Evolutionary conservation across 2,113 vertebrate genomes (phyloP), one percentile per base, ranked within the genome.

Genomic region (Malurus elegans): DNA sequence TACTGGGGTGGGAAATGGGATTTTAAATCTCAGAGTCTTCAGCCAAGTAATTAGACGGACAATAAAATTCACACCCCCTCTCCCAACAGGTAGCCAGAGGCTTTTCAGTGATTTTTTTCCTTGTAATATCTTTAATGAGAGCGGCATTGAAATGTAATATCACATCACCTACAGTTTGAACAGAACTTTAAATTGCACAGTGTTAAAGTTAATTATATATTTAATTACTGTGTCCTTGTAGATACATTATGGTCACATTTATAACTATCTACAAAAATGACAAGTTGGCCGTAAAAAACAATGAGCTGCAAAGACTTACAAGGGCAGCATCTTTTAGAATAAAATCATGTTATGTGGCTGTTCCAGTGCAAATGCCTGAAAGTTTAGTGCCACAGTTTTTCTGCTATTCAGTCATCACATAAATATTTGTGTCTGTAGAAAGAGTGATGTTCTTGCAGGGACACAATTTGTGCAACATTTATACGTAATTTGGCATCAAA

Each of bases 1-100:
- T 81, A 36, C 81, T 48, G 78, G 28, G 81, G 76, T 90, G 87
- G 48, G 79, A 93, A 91, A 94, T 82, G 31, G 72, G 73, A 82
- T 85, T 94, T 91, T 72, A 89, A 93, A 95, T 60, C 70, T 75
- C 78, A 67, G 36, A 90, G 51, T 91, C 81, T 85, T 90, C 74
- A 93, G 88, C 74, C 92, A 87, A 87, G 69, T 87, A 91, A 96
- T 85, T 91, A 92, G 80, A 87, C 47, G 78, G 61, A 85, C 87
- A 93, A 94, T 75, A 91, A 90, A 79, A 90, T 90, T 75, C 65
- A 87, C 53, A 60, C 13, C 24, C 25, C 19, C 42, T 69, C 73
- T 71, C 76, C 38, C 73, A 50, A 18, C 4, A 56, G 57, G 56
- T 26, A 91, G 57, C 53, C 45, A 53, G 72, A 40, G 40, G 57